Evolutionary conservation across 2,888 invertebrate genomes (phyloP).

Genomic region (Eupsilia transversa): DNA sequence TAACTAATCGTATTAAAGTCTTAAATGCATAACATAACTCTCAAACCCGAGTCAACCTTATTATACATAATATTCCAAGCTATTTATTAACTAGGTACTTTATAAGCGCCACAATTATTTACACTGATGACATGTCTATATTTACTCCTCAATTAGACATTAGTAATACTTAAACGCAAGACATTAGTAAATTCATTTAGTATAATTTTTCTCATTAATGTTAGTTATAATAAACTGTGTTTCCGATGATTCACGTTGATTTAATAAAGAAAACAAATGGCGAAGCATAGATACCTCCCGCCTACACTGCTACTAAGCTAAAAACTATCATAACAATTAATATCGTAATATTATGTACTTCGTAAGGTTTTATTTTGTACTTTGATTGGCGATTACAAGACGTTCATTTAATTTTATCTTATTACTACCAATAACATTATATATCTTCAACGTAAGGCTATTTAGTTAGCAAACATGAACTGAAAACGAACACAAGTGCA

Average conservation of each 20-base stretch:
- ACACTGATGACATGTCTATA: not conserved
- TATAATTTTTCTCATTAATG: not conserved
- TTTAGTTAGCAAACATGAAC: not conserved
- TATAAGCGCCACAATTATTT: not conserved
- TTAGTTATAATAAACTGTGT: slow-evolving; percentile 14
- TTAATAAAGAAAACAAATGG: slow-evolving; percentile 31
- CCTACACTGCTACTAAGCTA: slow-evolving; percentile 43
- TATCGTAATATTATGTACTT: not conserved
- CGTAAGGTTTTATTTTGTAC: not conserved
- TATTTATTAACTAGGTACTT: not conserved
- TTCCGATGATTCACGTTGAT: slow-evolving; percentile 42
- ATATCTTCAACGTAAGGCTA: not conserved
- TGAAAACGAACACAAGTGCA: not conserved
- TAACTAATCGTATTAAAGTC: slow-evolving; percentile 11
- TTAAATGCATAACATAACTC: not conserved
- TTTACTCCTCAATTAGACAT: not conserved
- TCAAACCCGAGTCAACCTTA: not conserved
- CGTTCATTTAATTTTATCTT: not conserved
- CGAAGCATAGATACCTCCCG: slow-evolving; percentile 26
- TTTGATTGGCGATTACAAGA: slow-evolving; percentile 1
- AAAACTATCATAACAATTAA: slow-evolving; percentile 24
- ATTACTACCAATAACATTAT: not conserved
- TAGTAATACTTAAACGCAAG: not conserved
- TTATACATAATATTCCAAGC: not conserved
- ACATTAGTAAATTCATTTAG: not conserved